Evolutionary conservation across 2,888 invertebrate species (phyloP).

Genomic region (Vesta saturnalis): DNA sequence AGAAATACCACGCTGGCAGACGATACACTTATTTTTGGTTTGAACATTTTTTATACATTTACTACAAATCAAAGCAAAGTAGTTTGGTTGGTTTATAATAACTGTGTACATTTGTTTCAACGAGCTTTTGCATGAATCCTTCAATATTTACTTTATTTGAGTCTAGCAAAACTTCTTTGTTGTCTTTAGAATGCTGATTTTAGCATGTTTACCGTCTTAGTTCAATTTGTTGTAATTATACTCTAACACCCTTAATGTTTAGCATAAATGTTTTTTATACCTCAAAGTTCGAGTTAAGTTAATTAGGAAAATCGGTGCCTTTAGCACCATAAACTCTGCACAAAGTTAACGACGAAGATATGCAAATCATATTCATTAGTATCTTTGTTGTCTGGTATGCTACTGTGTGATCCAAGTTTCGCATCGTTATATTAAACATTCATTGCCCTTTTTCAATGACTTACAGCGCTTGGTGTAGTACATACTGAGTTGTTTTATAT

Average conservation of each 20-base stretch:
- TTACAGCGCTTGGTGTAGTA: constrained; percentile 8
- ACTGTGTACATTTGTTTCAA: constrained; percentile 34
- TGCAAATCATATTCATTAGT: constrained; percentile 60
- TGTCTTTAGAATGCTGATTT: constrained; percentile 11
- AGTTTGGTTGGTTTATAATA: constrained; percentile 35
- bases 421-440: constrained; percentile 52
- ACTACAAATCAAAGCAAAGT: neutral
- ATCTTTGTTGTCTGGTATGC: constrained; percentile 57
- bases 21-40: constrained; percentile 33
- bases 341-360: constrained; percentile 60
- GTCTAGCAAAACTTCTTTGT: neutral
- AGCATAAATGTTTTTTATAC: constrained; percentile 40
- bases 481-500: too few species aligned
- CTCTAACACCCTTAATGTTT: neutral
- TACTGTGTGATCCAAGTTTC: constrained; percentile 46
- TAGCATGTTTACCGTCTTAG: neutral
- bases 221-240: constrained; percentile 11
- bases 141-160: constrained; percentile 16
- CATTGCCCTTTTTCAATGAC: constrained; percentile 47
- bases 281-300: constrained; percentile 50
- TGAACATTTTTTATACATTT: constrained; percentile 1
- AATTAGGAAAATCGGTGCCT: constrained; percentile 51
- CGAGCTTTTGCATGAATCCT: constrained; percentile 29
- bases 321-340: constrained; percentile 54
- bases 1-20: constrained; percentile 54